phyloP scores from a whole-genome alignment of 2,888 invertebrate genomes.

The Hemicrepidius hirtus region DNA sequence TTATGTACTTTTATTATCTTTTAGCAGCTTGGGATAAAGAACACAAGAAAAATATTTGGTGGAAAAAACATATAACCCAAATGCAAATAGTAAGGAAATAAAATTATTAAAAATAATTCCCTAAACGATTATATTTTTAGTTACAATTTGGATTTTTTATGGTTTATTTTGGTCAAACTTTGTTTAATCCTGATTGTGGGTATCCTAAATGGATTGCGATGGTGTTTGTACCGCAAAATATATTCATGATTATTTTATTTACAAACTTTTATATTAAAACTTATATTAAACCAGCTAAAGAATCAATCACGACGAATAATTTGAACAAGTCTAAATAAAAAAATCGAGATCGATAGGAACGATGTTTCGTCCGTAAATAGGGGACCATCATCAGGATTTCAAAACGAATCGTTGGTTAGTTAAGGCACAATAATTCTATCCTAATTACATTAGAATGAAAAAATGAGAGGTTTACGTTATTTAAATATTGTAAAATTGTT shows the following conservation, averaged over 20 bases:
- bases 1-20: constrained; percentile 91
- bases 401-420: too few relatives aligned
- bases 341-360: too few relatives aligned
- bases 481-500: too few relatives aligned
- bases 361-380: too few relatives aligned
- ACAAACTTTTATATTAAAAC: constrained; percentile 80
- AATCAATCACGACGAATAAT: too few relatives aligned
- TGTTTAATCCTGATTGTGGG: constrained; percentile 74
- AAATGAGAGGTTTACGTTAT: too few relatives aligned
- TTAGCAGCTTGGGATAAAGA: constrained; percentile 82
- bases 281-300: constrained; percentile 71
- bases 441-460: too few relatives aligned
- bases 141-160: constrained; percentile 78
- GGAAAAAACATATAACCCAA: constrained; percentile 91
- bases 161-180: constrained; percentile 73
- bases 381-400: too few relatives aligned
- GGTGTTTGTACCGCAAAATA: constrained; percentile 78
- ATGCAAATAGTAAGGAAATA: constrained; percentile 84
- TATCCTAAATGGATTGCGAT: constrained; percentile 76
- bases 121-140: constrained; percentile 25
- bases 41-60: constrained; percentile 83
- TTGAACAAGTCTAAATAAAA: too few relatives aligned
- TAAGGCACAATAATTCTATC: too few relatives aligned
- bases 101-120: neutral
- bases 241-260: constrained; percentile 80